Evolutionary conservation across 2,113 vertebrate genomes (phyloP).

Genomic region (Rousettus leschenaultii): DNA sequence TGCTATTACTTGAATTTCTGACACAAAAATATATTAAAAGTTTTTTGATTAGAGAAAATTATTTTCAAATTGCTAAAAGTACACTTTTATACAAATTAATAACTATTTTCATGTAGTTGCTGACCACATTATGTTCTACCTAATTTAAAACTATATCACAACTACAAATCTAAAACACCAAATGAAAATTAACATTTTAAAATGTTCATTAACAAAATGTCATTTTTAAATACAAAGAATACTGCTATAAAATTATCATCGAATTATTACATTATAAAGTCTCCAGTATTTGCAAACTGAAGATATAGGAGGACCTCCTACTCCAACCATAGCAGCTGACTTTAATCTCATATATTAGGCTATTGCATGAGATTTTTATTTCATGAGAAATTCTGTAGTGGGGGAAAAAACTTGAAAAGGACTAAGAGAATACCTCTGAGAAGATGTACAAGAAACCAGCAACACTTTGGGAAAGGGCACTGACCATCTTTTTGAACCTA

Average conservation of each 20-base stretch:
- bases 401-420: not conserved
- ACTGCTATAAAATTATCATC: not conserved
- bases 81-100: not conserved
- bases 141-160: not conserved
- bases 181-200: not conserved
- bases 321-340: not conserved
- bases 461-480: not conserved
- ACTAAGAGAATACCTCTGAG: not conserved
- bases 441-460: not conserved
- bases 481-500: not conserved
- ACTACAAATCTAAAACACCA: slow-evolving; percentile 5
- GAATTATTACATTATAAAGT: not conserved
- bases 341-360: not conserved
- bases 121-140: not conserved
- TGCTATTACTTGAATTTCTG: not conserved
- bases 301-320: not conserved
- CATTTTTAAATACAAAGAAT: slow-evolving; percentile 17
- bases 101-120: not conserved
- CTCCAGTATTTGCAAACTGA: not conserved
- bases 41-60: not conserved
- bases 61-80: not conserved
- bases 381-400: not conserved
- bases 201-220: not conserved
- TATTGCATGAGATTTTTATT: not conserved
- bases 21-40: not conserved